phyloP scores from a whole-genome alignment of 2,797 vertebrate genomes.

The Sebastiscus albofasciatus region DNA sequence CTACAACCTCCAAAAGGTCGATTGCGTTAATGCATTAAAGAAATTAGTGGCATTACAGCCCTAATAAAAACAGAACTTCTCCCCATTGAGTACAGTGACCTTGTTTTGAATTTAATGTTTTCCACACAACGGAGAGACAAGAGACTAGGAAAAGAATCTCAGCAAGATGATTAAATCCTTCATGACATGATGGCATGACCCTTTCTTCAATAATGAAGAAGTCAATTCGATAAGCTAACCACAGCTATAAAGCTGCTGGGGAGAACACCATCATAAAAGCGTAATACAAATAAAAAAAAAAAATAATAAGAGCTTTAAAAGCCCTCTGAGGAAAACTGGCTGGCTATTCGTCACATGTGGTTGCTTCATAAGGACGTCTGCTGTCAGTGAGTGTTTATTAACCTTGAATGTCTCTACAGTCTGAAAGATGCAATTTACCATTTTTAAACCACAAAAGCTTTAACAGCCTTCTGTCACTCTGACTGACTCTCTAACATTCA shows the following conservation, averaged over 20 bases:
- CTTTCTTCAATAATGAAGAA: not conserved
- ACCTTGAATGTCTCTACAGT: conserved; percentile 1
- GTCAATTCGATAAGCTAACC: conserved; percentile 4
- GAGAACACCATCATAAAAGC: not conserved
- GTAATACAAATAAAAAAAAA: not conserved
- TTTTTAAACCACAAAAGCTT: conserved; percentile 11
- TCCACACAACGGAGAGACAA: not conserved
- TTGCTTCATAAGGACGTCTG: not conserved
- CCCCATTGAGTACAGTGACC: not conserved
- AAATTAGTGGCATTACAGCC: too few species aligned
- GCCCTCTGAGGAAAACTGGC: not conserved
- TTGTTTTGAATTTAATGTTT: not conserved
- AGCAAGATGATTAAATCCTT: conserved; percentile 1
- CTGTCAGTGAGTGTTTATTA: not conserved
- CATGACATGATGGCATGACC: not conserved
- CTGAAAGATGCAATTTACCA: not conserved
- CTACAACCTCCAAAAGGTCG: too few species aligned
- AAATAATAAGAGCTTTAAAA: not conserved
- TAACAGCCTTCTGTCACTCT: not conserved
- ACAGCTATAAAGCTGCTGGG: not conserved
- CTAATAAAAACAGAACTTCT: fast-evolving
- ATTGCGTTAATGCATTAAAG: too few species aligned
- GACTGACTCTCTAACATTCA: not conserved
- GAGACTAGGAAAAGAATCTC: not conserved
- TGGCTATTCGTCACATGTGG: not conserved